Percentiles rank a stretch among this genome's conserved stretches.
phyloP scores from a whole-genome alignment of 2,888 invertebrate species.

The Phasia obesa region DNA sequence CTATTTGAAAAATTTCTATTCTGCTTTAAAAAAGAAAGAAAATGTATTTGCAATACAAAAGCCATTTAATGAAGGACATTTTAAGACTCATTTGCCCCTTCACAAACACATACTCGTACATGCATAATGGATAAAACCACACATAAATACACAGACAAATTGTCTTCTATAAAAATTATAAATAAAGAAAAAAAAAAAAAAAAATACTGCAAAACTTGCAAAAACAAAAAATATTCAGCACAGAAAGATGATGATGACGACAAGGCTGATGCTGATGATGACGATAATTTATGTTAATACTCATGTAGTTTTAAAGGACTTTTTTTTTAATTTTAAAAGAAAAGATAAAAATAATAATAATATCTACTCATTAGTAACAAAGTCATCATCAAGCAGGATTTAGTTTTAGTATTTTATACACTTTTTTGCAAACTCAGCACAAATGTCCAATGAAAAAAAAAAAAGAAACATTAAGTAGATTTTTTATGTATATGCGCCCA shows the following conservation, averaged over 20 bases:
- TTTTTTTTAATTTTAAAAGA: constrained; percentile 3
- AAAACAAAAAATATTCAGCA: constrained; percentile 12
- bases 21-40: neutral
- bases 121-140: neutral
- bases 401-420: constrained; percentile 19
- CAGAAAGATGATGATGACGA: constrained; percentile 14
- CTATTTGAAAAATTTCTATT: neutral
- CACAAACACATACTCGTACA: neutral
- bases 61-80: constrained; percentile 66
- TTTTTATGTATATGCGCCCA: constrained; percentile 2
- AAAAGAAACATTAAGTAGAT: constrained; percentile 15
- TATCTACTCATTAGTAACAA: constrained; percentile 64
- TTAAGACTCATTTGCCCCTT: constrained; percentile 1
- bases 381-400: constrained; percentile 54
- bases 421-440: constrained; percentile 47
- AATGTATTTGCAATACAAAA: constrained; percentile 57
- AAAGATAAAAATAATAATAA: constrained; percentile 19
- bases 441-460: no score
- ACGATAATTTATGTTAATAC: constrained; percentile 49
- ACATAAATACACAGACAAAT: constrained; percentile 36
- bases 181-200: constrained; percentile 39
- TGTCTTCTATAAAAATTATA: constrained; percentile 28
- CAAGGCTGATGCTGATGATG: constrained; percentile 32
- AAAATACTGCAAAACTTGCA: constrained; percentile 52
- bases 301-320: constrained; percentile 3